Evolutionary conservation across 1,140 invertebrate genomes (phyloP), one percentile per base, ranked within the genome.

Genomic region (Calephelis nemesis): DNA sequence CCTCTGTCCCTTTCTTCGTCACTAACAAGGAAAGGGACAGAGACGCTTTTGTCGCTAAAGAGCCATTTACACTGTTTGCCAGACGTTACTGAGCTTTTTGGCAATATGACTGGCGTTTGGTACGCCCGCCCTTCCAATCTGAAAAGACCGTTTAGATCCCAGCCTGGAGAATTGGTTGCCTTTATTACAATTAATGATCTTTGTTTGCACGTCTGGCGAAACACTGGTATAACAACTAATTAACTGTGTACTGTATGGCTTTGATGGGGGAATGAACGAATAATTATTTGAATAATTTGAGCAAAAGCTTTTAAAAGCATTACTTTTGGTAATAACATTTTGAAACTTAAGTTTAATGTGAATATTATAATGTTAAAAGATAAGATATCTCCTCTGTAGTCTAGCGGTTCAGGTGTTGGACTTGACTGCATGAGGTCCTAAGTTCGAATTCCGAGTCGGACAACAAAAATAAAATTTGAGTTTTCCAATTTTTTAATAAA

Each of bases 51-150:
- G 84, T 86, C 82, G 87, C 87, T 86, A 86, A 88, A 79, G 83
- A 81, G 82, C 87, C 83, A 88, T 88, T 89, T 89, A 82, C 85
- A 84, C 83, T 86, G 84, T 89, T 91, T 89, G 83, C 85, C 74
- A 88, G 85, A 74, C 79, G 85, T 87, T 89, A 89, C 88, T 88
- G 85, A 81, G 84, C 86, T 90, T 91, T 86, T 87, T 87, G 88
- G 85, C 82, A 87, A 87, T 88, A 75, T 82, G 81, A 80, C 83
- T 82, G 74, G 80, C 78, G 81, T 85, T 81, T 85, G 81, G 79
- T 78, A 69, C 82, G 79, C 84, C 78, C 80, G 72, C 70, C 75
- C 81, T 82, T 81, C 73, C 74, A 77, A 74, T 71, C 72, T 73
- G 72, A 85, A 88, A 85, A 86, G 83, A 89, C 78, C 79, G 72